These are phyloP conservation scores for Epinephelus lanceolatus DNA, from an alignment of 2,113 vertebrate genomes.

Conservation along the genomic window DNA sequence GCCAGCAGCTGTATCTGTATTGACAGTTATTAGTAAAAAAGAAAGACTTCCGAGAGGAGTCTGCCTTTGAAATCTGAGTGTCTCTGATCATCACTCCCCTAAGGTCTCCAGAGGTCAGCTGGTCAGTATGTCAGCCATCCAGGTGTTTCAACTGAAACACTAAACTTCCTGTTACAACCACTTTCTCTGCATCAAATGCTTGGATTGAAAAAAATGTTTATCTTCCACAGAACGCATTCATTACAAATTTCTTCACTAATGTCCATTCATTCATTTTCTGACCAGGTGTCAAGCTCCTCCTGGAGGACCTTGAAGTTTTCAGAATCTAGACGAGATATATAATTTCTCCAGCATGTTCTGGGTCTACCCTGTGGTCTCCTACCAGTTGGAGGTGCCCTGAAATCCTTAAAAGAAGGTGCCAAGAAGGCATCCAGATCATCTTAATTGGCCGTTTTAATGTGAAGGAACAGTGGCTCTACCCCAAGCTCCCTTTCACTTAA, in stretches of 20 bases:
- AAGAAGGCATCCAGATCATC: neutral
- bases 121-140: conserved; percentile 26
- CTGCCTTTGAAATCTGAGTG: conserved; percentile 48
- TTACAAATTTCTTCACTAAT: neutral
- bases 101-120: conserved; percentile 5
- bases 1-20: neutral
- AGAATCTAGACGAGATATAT: neutral
- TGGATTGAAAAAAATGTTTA: neutral
- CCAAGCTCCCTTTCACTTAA: too few species aligned
- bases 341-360: neutral
- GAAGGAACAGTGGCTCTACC: too few species aligned
- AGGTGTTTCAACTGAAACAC: conserved; percentile 29
- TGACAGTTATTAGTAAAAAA: neutral
- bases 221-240: neutral
- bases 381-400: neutral
- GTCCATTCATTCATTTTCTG: neutral
- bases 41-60: neutral
- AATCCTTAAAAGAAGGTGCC: too few species aligned
- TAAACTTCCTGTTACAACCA: neutral
- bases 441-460: too few species aligned
- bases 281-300: neutral
- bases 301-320: too few species aligned
- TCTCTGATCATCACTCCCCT: conserved; percentile 11
- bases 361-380: neutral
- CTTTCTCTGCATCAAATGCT: neutral